phyloP scores from a whole-genome alignment of 37 sponge, comb jelly and placozoan species.

The Agelas oroides region DNA sequence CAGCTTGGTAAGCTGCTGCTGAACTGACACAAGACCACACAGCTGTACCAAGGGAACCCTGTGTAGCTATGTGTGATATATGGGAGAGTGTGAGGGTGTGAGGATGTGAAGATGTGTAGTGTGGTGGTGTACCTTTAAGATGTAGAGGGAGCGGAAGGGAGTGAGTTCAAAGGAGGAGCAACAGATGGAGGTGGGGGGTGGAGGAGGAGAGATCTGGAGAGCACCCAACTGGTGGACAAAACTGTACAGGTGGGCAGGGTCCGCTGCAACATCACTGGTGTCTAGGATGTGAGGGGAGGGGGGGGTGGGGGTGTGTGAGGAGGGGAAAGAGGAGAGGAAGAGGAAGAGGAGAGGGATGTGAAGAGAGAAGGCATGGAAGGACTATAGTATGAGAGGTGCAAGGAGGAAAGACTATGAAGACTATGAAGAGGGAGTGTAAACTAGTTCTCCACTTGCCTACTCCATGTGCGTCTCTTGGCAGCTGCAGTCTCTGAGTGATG shows the following conservation, averaged over 20 bases:
- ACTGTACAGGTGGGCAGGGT: slow-evolving; percentile 81
- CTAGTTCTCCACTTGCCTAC: neutral
- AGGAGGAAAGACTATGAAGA: too few species aligned
- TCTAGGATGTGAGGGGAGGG: neutral
- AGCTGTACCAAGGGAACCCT: slow-evolving; percentile 58
- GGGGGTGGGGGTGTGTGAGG: too few species aligned
- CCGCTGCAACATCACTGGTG: slow-evolving; percentile 40
- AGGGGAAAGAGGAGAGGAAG: too few species aligned
- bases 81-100: neutral
- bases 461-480: slow-evolving; percentile 60
- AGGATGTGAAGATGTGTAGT: neutral
- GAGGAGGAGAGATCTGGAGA: slow-evolving; percentile 69
- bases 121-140: slow-evolving; percentile 38
- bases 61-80: slow-evolving; percentile 38
- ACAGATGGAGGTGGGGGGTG: slow-evolving; percentile 55
- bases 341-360: too few species aligned
- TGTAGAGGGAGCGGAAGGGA: slow-evolving; percentile 66
- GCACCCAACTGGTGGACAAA: slow-evolving; percentile 73
- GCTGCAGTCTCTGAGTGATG: slow-evolving; percentile 77
- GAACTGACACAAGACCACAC: slow-evolving; percentile 38
- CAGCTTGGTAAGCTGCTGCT: slow-evolving; percentile 60
- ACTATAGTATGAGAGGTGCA: too few species aligned
- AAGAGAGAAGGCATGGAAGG: too few species aligned
- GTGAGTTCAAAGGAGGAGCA: slow-evolving; percentile 71
- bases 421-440: too few species aligned